phyloP scores from a whole-genome alignment of 2,113 vertebrate genomes.

The Prinia subflava region DNA sequence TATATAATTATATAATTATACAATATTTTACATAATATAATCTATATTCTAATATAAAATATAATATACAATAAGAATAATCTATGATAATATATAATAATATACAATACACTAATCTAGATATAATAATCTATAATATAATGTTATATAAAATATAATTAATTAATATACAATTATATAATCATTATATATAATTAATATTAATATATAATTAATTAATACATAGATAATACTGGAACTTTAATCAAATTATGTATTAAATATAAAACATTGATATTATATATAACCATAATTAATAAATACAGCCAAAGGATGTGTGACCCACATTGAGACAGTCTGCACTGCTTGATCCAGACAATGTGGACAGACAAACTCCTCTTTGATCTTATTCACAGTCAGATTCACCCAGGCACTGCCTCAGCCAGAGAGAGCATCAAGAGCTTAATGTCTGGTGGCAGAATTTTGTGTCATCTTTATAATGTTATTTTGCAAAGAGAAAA shows the following conservation, averaged over 20 bases:
- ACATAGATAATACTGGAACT: no score
- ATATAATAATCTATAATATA: no score
- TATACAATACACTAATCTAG: no score
- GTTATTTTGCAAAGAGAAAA: background rate
- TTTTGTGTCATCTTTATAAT: background rate
- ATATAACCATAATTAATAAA: background rate
- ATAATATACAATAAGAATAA: no score
- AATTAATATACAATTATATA: no score
- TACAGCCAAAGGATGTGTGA: background rate
- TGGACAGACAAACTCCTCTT: background rate
- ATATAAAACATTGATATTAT: background rate
- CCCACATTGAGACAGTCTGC: background rate
- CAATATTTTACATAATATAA: no score
- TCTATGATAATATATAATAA: no score
- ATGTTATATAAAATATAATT: no score
- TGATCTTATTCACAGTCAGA: background rate
- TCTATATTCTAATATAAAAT: no score
- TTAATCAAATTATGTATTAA: background rate
- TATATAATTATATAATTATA: no score
- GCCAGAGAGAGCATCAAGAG: background rate
- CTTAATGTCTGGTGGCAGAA: background rate
- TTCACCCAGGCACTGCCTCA: background rate
- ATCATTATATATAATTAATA: no score
- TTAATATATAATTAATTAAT: no score
- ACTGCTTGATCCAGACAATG: background rate